These are phyloP conservation scores for Emydoidea blandingii DNA, from an alignment of 2,797 vertebrate genomes.

Conservation along the genomic window DNA sequence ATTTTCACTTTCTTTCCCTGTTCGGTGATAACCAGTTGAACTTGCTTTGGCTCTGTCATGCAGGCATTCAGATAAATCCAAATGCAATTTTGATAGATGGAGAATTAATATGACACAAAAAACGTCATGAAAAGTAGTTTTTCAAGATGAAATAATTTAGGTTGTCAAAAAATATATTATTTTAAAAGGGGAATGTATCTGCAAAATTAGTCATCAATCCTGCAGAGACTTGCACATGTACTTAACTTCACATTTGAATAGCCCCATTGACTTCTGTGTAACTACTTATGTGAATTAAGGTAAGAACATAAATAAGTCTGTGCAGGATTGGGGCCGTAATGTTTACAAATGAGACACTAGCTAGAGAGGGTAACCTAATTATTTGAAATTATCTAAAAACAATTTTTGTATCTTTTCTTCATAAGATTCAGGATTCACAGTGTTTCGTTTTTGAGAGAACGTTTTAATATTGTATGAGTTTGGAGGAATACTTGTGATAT, in stretches of 20 bases:
- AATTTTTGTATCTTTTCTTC: background rate
- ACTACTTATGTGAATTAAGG: background rate
- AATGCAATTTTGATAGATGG: background rate
- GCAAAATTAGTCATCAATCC: background rate
- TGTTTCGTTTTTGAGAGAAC: background rate
- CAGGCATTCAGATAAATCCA: background rate
- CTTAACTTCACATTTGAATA: background rate
- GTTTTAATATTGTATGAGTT: background rate
- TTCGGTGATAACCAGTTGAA: background rate
- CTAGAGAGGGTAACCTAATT: background rate
- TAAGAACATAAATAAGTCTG: background rate
- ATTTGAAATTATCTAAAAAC: background rate
- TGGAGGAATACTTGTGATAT: background rate
- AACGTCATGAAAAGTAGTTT: background rate
- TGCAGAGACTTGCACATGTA: background rate
- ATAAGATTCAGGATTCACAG: background rate
- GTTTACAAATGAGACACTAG: background rate
- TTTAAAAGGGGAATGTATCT: background rate
- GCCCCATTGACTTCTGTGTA: background rate
- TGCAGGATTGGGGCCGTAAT: background rate
- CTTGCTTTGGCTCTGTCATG: background rate
- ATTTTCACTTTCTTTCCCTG: background rate
- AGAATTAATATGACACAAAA: background rate
- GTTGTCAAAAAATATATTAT: background rate
- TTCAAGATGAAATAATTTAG: background rate